Conservation (phyloP, 2,113 vertebrate species). For the Saguinus imperator region DNA sequence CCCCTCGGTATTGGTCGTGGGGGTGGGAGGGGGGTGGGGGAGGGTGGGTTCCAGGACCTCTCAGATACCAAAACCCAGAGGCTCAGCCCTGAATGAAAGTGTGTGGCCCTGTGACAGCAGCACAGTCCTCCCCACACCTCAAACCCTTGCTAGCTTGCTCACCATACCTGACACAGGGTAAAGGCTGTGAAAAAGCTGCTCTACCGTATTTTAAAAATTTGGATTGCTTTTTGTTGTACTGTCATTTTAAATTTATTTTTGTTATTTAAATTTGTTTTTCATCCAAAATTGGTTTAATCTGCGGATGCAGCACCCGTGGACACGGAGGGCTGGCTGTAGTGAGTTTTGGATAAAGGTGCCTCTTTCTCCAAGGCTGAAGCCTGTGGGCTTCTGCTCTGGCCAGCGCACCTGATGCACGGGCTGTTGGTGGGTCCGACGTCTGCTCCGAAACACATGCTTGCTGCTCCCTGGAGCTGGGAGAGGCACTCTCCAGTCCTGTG, state of each 20-base stretch:
- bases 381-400: not conserved
- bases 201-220: not conserved
- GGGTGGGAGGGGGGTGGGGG: not conserved
- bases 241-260: not conserved
- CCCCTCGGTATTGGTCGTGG: not conserved
- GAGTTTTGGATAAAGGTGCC: not conserved
- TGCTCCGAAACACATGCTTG: not conserved
- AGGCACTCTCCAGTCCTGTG: not conserved
- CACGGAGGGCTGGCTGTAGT: not conserved
- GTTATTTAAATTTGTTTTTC: not conserved
- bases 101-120: not conserved
- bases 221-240: not conserved
- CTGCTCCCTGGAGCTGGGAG: not conserved
- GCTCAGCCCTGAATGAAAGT: not conserved
- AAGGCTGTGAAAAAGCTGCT: not conserved
- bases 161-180: accelerated
- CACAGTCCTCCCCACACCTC: not conserved
- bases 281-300: not conserved
- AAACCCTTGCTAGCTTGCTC: accelerated
- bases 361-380: not conserved
- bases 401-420: accelerated
- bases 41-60: not conserved
- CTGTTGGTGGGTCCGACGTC: too few species aligned
- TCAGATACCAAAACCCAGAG: not conserved
- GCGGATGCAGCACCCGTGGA: not conserved